These are phyloP conservation scores for Apostichopus leukothele DNA, from an alignment of 53 echinoderm and acorn worm genomes.

Conservation along the genomic window DNA sequence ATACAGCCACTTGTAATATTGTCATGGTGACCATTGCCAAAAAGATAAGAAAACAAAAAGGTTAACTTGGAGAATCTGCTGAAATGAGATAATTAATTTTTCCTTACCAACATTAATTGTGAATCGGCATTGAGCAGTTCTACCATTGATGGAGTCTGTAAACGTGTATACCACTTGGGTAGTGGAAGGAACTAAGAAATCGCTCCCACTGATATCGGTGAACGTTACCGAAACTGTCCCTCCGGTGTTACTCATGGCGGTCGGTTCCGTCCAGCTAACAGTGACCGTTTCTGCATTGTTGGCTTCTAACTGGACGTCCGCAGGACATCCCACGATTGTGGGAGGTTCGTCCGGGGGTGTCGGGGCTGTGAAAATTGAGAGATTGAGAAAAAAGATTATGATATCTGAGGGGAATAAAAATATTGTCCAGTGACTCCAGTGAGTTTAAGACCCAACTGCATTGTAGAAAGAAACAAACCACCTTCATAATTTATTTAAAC, in stretches of 20 bases:
- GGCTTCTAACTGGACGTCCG: not conserved
- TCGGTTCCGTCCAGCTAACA: conserved; percentile 26
- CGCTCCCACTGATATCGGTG: not conserved
- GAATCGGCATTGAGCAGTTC: conserved; percentile 7
- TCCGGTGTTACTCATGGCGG: conserved; percentile 28
- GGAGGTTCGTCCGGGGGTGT: conserved; percentile 9
- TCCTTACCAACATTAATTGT: conserved; percentile 16
- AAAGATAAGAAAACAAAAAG: too few relatives aligned
- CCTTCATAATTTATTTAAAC: too few relatives aligned
- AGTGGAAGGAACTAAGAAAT: conserved; percentile 18
- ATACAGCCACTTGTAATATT: too few relatives aligned
- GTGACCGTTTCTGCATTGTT: not conserved
- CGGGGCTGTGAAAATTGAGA: not conserved
- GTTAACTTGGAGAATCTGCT: too few relatives aligned
- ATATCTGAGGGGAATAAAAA: not conserved
- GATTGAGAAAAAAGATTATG: not conserved
- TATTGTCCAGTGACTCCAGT: too few relatives aligned
- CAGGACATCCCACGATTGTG: conserved; percentile 27
- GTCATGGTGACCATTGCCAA: too few relatives aligned
- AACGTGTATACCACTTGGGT: conserved; percentile 16
- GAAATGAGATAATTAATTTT: too few relatives aligned
- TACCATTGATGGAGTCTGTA: not conserved
- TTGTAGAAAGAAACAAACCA: too few relatives aligned
- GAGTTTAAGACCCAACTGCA: too few relatives aligned
- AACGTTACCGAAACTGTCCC: conserved; percentile 5